A percentile compares a stretch with the other conserved stretches of the same genome.
phyloP scores from a whole-genome alignment of 2,797 vertebrate genomes.

The Hemitrygon akajei region DNA sequence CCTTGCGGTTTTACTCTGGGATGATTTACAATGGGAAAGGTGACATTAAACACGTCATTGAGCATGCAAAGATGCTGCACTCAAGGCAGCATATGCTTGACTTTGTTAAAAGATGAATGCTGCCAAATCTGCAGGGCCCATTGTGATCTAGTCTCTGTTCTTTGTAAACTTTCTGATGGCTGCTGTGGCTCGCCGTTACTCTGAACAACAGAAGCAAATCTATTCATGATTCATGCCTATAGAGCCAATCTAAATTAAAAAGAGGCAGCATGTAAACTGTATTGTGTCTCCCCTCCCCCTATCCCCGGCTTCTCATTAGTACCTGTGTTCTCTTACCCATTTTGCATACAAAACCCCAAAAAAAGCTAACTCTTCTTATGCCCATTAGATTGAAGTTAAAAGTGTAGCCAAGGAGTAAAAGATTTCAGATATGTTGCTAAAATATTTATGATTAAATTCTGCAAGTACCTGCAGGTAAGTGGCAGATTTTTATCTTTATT shows the following conservation, averaged over 20 bases:
- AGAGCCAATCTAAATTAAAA: constrained; percentile 42
- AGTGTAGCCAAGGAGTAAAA: neutral
- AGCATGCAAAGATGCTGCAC: constrained; percentile 59
- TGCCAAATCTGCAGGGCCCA: constrained; percentile 50
- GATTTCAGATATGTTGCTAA: constrained; percentile 31
- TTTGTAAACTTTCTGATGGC: constrained; percentile 50
- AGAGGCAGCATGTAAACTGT: constrained; percentile 14
- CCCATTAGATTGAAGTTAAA: constrained; percentile 32
- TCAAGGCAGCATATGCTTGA: constrained; percentile 58
- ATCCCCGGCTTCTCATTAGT: neutral
- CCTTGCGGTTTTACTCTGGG: constrained; percentile 55
- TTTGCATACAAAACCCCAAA: neutral
- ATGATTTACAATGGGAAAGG: constrained; percentile 60
- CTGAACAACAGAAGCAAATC: constrained; percentile 52
- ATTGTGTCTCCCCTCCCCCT: neutral
- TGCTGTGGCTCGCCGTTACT: constrained; percentile 49
- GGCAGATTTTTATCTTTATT: constrained; percentile 35
- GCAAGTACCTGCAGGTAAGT: constrained; percentile 30
- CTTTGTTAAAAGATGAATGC: constrained; percentile 57
- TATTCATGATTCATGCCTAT: constrained; percentile 51
- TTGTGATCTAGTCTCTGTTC: constrained; percentile 50
- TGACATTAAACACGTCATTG: constrained; percentile 62
- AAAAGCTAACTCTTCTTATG: constrained; percentile 15
- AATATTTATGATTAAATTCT: constrained; percentile 32
- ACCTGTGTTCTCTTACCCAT: neutral